Evolutionary conservation across 1,140 invertebrate species (phyloP).

Genomic region (Cryptotermes secundus): DNA sequence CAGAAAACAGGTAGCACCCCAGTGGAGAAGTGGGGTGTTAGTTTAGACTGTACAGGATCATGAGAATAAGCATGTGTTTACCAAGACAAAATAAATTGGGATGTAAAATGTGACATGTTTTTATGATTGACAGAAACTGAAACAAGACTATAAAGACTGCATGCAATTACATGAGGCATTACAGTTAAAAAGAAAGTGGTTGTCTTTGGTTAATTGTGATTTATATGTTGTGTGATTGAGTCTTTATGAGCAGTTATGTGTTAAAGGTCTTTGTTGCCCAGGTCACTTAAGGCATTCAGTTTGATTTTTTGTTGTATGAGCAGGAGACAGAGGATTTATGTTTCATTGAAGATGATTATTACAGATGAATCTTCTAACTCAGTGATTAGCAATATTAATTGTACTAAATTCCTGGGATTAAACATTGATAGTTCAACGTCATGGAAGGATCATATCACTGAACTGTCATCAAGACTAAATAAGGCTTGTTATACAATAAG

Average conservation of each 20-base stretch:
- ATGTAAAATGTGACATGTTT: no score
- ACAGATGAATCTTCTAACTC: no score
- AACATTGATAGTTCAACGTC: no score
- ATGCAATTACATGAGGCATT: not conserved
- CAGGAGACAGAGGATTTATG: no score
- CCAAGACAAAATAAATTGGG: not conserved
- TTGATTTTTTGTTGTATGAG: not conserved
- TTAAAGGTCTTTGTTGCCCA: not conserved
- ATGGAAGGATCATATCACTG: no score
- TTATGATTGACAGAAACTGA: not conserved
- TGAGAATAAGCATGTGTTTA: not conserved
- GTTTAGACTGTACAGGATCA: not conserved
- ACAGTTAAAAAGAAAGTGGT: not conserved
- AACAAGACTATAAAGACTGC: not conserved
- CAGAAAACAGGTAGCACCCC: constrained; percentile 57
- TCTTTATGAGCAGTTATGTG: not conserved
- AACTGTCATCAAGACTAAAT: no score
- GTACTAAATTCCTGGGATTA: no score
- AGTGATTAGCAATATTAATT: no score
- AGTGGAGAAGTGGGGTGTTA: not conserved
- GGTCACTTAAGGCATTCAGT: not conserved
- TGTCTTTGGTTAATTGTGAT: not conserved
- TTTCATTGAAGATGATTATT: no score
- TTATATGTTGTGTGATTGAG: not conserved
- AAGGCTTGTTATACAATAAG: no score